phyloP scores from a whole-genome alignment of 1,140 invertebrate species.

The Meloidogyne hapla region DNA sequence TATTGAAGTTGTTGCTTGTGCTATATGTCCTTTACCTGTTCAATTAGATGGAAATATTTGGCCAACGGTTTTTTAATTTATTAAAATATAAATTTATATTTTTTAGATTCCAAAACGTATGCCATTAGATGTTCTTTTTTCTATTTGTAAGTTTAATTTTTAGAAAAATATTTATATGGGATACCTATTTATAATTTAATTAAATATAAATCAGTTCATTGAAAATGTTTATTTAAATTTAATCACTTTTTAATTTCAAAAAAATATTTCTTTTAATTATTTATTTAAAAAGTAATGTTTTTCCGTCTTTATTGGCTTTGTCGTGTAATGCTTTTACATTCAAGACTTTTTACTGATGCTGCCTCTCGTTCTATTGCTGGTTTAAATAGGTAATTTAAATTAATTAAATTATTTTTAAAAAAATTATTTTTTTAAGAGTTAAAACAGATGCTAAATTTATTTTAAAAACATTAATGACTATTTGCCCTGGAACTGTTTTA shows the following conservation, averaged over 20 bases:
- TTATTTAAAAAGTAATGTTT: slow-evolving; percentile 51
- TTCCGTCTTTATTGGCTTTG: slow-evolving; percentile 92
- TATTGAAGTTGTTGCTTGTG: slow-evolving; percentile 78
- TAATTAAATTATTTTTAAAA: neutral
- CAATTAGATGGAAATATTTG: slow-evolving; percentile 88
- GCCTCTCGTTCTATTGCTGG: slow-evolving; percentile 80
- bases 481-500: slow-evolving; percentile 85
- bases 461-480: slow-evolving; percentile 98
- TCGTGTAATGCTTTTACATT: slow-evolving; percentile 71
- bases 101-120: slow-evolving; percentile 47
- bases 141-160: slow-evolving; percentile 41
- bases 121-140: slow-evolving; percentile 64
- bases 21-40: slow-evolving; percentile 93
- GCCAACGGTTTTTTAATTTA: slow-evolving; percentile 74
- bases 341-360: slow-evolving; percentile 97
- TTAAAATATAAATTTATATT: slow-evolving; percentile 15
- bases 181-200: no score
- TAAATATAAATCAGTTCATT: neutral
- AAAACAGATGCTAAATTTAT: slow-evolving; percentile 99
- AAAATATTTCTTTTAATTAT: no score
- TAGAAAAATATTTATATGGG: no score
- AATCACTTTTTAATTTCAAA: no score
- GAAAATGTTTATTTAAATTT: no score
- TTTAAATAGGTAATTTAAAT: slow-evolving; percentile 75
- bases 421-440: slow-evolving; percentile 70